Evolutionary conservation across 2,888 invertebrate genomes (phyloP), one percentile per base, ranked within the genome.

Genomic region (Deilephila porcellus): DNA sequence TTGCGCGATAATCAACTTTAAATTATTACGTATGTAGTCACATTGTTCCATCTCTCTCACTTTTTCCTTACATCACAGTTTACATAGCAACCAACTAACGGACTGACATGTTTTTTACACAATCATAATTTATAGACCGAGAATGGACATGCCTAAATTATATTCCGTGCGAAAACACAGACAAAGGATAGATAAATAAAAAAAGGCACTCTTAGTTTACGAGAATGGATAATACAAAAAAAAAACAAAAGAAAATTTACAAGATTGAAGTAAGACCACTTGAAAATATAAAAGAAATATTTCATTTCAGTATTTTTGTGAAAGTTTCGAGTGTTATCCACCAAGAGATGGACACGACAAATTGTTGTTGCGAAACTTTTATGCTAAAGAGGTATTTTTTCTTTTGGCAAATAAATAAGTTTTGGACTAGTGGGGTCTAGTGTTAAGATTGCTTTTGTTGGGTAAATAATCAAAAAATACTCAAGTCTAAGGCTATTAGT

Each of bases 311-410:
- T 37, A 45, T 71, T 73, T 25, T 63, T 53, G 20, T 32, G n/a
- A 56, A 72, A 59, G 14, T 72, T 56, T 64, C 53, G 20, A 72
- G 71, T 56, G 53, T 74, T 74, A 70, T 73, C 63, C 25, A 62
- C 52, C 25, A 71, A 73, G 59, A 60, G 64, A 72, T 62, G 56
- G 56, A 67, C 72, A 71, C 20, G 60, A 73, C 73, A 71, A 74
- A 74, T 71, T 71, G 71, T 74, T 34, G 70, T 73, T 73, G 63
- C 53, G 25, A 62, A 73, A 74, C 37, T 62, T 72, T 34, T 73
- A 45, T 64, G 17, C 11, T 52, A 32, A 64, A 67, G 53, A 53
- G 64, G 32, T 64, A 56, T 53, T 72, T 72, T 71, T 25, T 64
- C 62, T 72, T 72, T 72, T 72, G 19, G 59, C 53, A 8, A 64